A percentile compares a stretch with the other conserved stretches of the same genome.
These are phyloP conservation scores for Tortrix viridana DNA, from an alignment of 2,888 invertebrate genomes.

Conservation along the genomic window DNA sequence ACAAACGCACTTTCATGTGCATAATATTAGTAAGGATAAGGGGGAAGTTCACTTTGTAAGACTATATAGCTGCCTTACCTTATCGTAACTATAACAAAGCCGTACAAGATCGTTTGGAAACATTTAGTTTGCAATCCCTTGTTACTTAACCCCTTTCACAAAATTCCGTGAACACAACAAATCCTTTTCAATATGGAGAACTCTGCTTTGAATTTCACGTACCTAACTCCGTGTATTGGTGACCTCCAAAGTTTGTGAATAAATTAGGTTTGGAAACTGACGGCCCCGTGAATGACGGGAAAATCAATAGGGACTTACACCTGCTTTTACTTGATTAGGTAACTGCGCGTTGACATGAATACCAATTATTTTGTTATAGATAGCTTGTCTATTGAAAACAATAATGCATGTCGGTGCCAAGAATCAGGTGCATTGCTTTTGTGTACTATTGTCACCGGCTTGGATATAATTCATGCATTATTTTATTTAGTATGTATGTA, in stretches of 20 bases:
- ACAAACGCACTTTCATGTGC: too few relatives aligned
- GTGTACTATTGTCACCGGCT: too few relatives aligned
- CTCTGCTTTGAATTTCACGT: conserved; percentile 31
- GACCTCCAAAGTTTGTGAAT: conserved; percentile 37
- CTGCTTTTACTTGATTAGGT: conserved; percentile 25
- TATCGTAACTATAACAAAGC: background rate
- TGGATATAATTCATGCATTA: too few relatives aligned
- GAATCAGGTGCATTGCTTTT: too few relatives aligned
- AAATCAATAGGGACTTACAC: conserved; percentile 30
- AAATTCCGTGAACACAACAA: conserved; percentile 8
- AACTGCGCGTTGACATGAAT: conserved; percentile 7
- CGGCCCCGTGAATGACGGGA: conserved; percentile 17
- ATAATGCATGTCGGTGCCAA: too few relatives aligned
- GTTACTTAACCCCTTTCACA: conserved; percentile 22
- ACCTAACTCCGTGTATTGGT: conserved; percentile 25
- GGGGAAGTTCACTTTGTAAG: too few relatives aligned
- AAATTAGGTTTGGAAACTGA: conserved; percentile 21
- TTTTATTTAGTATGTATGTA: too few relatives aligned
- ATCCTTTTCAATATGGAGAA: conserved; percentile 27
- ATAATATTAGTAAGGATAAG: too few relatives aligned
- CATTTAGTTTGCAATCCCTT: conserved; percentile 19
- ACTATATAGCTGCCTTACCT: too few relatives aligned
- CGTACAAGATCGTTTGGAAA: background rate
- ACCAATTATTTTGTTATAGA: conserved; percentile 1
- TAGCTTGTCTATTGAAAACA: background rate